Percentiles rank a stretch among this genome's conserved stretches.
Evolutionary conservation across 2,113 vertebrate species (phyloP).

Genomic region (Cyanoramphus novaezelandiae): DNA sequence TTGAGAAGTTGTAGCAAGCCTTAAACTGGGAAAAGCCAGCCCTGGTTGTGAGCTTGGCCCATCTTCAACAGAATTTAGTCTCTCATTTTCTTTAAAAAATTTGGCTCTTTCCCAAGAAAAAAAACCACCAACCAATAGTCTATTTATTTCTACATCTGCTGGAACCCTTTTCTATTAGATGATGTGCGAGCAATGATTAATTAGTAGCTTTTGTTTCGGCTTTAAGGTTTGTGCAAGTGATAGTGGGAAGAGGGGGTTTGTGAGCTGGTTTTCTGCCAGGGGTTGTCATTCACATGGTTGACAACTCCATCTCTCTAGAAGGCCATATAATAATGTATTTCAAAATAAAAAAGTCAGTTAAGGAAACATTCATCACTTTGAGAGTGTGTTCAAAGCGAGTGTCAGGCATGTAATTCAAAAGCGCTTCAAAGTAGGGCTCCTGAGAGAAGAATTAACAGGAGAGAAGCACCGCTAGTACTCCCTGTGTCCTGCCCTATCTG

Average conservation of each 20-base stretch:
- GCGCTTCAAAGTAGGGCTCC: constrained; percentile 35
- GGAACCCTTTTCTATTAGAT: background rate
- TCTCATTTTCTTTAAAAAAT: background rate
- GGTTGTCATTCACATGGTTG: constrained; percentile 41
- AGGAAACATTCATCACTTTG: constrained; percentile 61
- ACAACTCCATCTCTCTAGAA: constrained; percentile 51
- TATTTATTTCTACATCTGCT: constrained; percentile 26
- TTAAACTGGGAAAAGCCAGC: background rate
- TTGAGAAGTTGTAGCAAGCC: background rate
- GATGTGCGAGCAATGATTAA: background rate
- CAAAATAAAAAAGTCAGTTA: constrained; percentile 54
- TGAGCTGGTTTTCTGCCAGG: background rate
- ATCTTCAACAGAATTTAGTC: background rate
- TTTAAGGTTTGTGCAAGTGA: background rate
- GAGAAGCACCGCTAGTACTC: background rate
- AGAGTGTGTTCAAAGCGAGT: constrained; percentile 55
- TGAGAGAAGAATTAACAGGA: background rate
- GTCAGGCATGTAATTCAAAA: constrained; percentile 68
- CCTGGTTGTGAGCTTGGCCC: background rate
- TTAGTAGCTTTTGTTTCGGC: background rate
- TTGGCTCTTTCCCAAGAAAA: background rate
- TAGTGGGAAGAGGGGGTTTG: background rate
- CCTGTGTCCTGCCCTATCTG: background rate
- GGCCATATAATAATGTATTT: constrained; percentile 63
- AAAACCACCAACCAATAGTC: background rate